Evolutionary conservation across 2,888 invertebrate genomes (phyloP).

Genomic region (Craniophora ligustri): DNA sequence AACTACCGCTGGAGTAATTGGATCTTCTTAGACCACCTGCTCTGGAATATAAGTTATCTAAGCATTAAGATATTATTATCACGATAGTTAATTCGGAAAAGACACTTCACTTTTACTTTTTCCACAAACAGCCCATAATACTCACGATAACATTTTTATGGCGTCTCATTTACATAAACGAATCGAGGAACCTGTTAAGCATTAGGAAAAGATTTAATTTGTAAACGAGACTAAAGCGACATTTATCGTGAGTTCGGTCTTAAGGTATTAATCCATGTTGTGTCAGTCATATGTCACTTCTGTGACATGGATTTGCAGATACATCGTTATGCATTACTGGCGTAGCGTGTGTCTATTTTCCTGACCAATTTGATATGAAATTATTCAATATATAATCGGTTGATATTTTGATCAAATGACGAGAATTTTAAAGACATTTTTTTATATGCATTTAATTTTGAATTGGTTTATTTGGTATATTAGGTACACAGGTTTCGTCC

Average conservation of each 20-base stretch:
- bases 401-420: too few relatives aligned
- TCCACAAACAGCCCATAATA: neutral
- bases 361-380: too few relatives aligned
- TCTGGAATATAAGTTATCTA: neutral
- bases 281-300: conserved; percentile 54
- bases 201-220: conserved; percentile 44
- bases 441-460: too few relatives aligned
- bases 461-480: too few relatives aligned
- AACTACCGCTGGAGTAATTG: too few relatives aligned
- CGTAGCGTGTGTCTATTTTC: neutral
- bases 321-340: conserved; percentile 21
- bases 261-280: conserved; percentile 48
- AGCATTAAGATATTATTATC: neutral
- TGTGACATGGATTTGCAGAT: conserved; percentile 50
- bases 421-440: too few relatives aligned
- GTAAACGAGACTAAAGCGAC: conserved; percentile 30
- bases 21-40: too few relatives aligned
- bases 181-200: conserved; percentile 40
- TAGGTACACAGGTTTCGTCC: too few relatives aligned
- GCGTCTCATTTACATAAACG: conserved; percentile 39
- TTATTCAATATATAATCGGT: too few relatives aligned
- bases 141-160: conserved; percentile 16
- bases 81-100: conserved; percentile 4
- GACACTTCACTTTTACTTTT: conserved; percentile 42
- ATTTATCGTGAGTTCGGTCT: conserved; percentile 43